Base-by-base conservation (phyloP, 2,797 vertebrate species). In the Gephyroberyx darwinii region DNA sequence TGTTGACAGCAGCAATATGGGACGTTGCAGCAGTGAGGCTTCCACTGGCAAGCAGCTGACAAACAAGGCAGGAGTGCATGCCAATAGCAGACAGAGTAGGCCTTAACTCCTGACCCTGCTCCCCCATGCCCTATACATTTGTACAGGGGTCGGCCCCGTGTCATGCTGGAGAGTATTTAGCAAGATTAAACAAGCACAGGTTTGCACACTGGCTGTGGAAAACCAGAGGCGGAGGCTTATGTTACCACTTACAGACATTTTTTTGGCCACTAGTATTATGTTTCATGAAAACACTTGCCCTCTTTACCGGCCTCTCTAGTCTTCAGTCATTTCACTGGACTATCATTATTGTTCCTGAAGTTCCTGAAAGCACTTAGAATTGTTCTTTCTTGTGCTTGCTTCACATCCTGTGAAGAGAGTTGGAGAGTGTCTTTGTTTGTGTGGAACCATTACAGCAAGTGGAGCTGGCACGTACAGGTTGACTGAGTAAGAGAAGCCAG, bases 401-500 rank as follows among this genome's bases (percentile, higher is more conserved):
- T 84, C 81, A 90, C 84, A 85, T 90, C 90, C 88, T 88, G 87
- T 73, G 81, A 82, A 61, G 78, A 84, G 85, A 69, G 65, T 75
- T 64, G 78, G 85, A 81, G 73, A 70, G 75, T 5, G 77, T 89
- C 86, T 90, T 85, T 90, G 87, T 91, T 84, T 89, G 87, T 86
- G 84, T 83, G 84, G 86, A 92, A 88, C 89, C 89, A 91, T 91
- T 87, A 84, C 52, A 39, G 68, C 66, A 37, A 76, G 74, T 77
- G 81, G 82, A 88, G 82, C 74, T 89, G 91, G 87, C 92, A 91
- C 86, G 84, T 90, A 88, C 91, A 87, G 92, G 91, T 92, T 89
- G 87, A 87, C 90, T 78, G 85, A 88, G 81, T 86, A 90, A 90
- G 90, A 91, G 88, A 92, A 91, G 90, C 86, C 91, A 91, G 92